Base-by-base conservation (phyloP, 2,113 vertebrate species). In the Symphodus melops region DNA sequence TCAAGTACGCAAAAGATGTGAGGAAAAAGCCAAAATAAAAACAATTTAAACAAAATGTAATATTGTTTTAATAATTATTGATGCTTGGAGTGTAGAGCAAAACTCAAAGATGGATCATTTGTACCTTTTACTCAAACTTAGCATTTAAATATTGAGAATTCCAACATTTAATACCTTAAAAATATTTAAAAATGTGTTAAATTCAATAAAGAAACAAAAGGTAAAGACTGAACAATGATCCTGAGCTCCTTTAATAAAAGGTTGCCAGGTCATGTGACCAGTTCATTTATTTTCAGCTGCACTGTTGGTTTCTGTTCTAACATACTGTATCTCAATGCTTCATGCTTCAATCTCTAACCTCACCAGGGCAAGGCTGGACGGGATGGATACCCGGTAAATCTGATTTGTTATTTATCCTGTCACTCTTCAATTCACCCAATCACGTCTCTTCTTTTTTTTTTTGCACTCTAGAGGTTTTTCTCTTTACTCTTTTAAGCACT, bases 361-460 rank as follows among this genome's bases (percentile, higher is more conserved):
- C 91, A 92, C 94, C 96, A 99, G 97, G 97, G 97, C 90, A 96
- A 96, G 88, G 93, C 95, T 92, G 97, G 97, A 97, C 96, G 97
- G 11, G 97, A 98, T 90, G 97, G 97, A 94, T 99, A 98, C 91
- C 97, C 97, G 97, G 97, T 99, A 99, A 99, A 95, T 95, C 91
- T 82, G 28, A 81, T 72, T 88, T 85, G 53, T 81, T 89, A 76
- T 86, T 83, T 81, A 84, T 75, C 69, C 75, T 90, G 20, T 88
- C 85, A 79, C 81, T 86, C 44, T 82, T 90, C 73, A 37, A 37
- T 51, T 82, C 36, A 84, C 44, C 72, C 68, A 74, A 76, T 87
- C 39, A 54, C 6, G 5, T 37, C 36, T 65, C 6, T 33, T 33
- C 71, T 58, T 1, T 69, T 77, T 60, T 33, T 42, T 59, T 60